Percentiles rank a stretch among this genome's conserved stretches.
These are phyloP conservation scores for Cantharis flavilabris DNA, from an alignment of 2,888 invertebrate species.

Conservation along the genomic window DNA sequence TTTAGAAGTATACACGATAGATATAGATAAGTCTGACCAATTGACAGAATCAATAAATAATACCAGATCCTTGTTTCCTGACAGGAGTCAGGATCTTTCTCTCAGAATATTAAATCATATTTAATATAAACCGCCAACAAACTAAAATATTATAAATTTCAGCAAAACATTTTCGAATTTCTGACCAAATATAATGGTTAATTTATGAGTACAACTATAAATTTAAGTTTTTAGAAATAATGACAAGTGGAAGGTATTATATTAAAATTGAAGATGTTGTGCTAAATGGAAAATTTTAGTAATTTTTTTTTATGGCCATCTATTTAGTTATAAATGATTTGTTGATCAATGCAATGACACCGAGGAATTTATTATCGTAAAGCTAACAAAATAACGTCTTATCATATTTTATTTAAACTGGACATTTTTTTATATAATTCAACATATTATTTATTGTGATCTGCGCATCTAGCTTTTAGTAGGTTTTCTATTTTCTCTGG, in stretches of 20 bases:
- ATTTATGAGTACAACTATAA: not conserved
- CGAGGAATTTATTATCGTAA: not conserved
- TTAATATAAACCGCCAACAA: too few species aligned
- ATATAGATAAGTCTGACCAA: too few species aligned
- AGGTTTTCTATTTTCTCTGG: constrained; percentile 5
- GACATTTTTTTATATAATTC: not conserved
- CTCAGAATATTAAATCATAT: too few species aligned
- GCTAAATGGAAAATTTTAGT: not conserved
- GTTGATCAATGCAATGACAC: not conserved
- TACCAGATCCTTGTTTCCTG: too few species aligned
- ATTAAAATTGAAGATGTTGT: not conserved
- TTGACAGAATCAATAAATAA: too few species aligned
- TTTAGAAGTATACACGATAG: too few species aligned
- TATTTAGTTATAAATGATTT: not conserved
- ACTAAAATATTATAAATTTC: too few species aligned
- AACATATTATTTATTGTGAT: not conserved
- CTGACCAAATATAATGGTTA: not conserved
- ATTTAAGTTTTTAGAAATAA: not conserved
- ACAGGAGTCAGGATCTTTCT: too few species aligned
- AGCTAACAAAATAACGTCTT: not conserved
- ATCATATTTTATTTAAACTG: not conserved
- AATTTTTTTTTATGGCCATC: too few species aligned
- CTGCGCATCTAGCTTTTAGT: not conserved
- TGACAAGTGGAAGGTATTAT: not conserved
- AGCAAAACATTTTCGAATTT: not conserved